Conservation (phyloP, 2,888 invertebrate genomes). For the Trissolcus japonicus region DNA sequence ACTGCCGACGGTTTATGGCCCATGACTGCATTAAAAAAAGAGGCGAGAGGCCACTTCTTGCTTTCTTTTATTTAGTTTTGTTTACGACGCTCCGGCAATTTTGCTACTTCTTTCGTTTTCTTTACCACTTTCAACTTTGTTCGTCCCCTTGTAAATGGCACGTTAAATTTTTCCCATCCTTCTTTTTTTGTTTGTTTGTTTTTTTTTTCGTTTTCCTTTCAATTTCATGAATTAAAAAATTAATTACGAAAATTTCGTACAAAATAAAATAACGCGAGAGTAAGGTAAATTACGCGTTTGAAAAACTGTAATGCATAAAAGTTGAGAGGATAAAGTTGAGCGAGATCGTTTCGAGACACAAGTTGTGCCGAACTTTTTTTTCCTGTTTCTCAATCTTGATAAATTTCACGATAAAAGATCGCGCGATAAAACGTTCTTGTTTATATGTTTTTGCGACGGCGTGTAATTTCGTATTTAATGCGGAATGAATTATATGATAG, state of each 20-base stretch:
- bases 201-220: not conserved
- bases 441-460: slow-evolving; percentile 51
- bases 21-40: slow-evolving; percentile 61
- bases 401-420: slow-evolving; percentile 32
- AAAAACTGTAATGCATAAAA: no score
- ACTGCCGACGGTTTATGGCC: slow-evolving; percentile 58
- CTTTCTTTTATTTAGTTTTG: not conserved
- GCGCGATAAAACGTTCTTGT: slow-evolving; percentile 46
- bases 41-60: not conserved
- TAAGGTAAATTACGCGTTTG: not conserved
- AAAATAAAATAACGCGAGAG: not conserved
- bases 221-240: not conserved
- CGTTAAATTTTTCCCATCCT: no score
- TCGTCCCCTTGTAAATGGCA: not conserved
- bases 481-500: slow-evolving; percentile 55
- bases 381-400: slow-evolving; percentile 8
- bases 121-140: not conserved
- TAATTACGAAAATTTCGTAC: not conserved
- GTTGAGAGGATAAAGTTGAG: not conserved
- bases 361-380: not conserved
- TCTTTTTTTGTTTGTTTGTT: not conserved
- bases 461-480: slow-evolving; percentile 52
- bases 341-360: no score
- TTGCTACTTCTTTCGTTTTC: not conserved
- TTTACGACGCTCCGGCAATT: slow-evolving; percentile 1